Conservation (phyloP, 2,888 invertebrate genomes). For the Temnothorax rugatulus region DNA sequence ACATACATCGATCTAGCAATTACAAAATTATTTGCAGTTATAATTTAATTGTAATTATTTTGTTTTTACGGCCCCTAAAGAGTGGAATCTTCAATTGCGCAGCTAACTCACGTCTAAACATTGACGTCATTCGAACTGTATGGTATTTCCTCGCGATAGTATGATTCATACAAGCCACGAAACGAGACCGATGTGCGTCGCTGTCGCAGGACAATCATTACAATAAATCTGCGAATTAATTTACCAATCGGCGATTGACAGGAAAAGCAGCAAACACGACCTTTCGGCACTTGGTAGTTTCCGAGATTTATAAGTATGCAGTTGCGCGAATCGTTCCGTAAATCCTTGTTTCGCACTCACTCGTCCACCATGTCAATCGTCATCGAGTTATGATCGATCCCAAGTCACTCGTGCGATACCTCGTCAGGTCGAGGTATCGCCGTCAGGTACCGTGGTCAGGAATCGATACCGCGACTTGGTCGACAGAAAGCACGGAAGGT, state of each 20-base stretch:
- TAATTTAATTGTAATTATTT: not conserved
- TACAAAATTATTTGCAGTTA: not conserved
- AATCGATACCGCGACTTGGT: not conserved
- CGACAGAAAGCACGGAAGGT: not conserved
- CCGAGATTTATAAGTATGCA: not conserved
- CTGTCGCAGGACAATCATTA: not conserved
- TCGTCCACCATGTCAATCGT: not conserved
- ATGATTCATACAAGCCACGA: constrained; percentile 9
- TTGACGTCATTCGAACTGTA: constrained; percentile 3
- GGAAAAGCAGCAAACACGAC: not conserved
- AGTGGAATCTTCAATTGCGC: not conserved
- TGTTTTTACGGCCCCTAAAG: not conserved
- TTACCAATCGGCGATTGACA: not conserved
- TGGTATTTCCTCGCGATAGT: not conserved
- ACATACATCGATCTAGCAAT: not conserved
- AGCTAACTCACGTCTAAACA: not conserved
- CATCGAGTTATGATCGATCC: constrained; percentile 9
- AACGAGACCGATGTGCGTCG: too few species aligned
- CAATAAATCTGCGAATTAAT: constrained; percentile 2
- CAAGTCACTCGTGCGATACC: not conserved
- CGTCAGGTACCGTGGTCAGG: not conserved
- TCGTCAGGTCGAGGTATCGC: constrained; percentile 24
- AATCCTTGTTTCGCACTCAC: not conserved
- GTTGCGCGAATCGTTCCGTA: not conserved
- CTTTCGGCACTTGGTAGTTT: not conserved